phyloP scores from a whole-genome alignment of 1,140 invertebrate genomes.

The Calephelis virginiensis region DNA sequence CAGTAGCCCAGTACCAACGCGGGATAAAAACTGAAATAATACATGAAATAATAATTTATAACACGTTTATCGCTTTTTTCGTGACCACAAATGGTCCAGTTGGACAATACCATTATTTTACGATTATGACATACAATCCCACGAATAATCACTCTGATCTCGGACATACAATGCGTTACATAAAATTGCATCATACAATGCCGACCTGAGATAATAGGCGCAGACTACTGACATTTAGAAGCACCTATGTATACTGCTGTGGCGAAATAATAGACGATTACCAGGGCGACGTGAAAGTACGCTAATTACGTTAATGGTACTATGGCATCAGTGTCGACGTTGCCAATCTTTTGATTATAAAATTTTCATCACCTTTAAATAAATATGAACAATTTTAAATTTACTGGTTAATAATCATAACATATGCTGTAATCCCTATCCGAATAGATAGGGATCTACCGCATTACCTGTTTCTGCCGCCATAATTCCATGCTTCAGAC shows the following conservation, averaged over 20 bases:
- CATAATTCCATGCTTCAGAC: no score
- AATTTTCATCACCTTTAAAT: neutral
- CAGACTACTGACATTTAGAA: constrained; percentile 25
- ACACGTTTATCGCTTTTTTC: constrained; percentile 6
- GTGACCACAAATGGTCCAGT: constrained; percentile 34
- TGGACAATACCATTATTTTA: constrained; percentile 35
- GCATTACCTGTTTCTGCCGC: no score
- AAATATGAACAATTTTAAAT: no score
- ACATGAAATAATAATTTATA: neutral
- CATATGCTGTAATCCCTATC: no score
- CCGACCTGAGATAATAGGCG: constrained; percentile 39
- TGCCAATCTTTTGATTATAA: neutral
- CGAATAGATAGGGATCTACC: no score
- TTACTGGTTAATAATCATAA: no score
- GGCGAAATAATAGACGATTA: constrained; percentile 32
- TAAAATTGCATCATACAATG: constrained; percentile 41
- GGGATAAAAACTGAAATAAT: no score
- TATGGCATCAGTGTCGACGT: neutral
- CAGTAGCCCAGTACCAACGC: no score
- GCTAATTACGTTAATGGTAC: constrained; percentile 33
- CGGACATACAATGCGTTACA: constrained; percentile 46
- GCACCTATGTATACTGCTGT: constrained; percentile 24
- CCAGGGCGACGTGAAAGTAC: constrained; percentile 32
- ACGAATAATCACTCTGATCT: constrained; percentile 47
- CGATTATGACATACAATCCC: constrained; percentile 55